These are phyloP conservation scores for Corythornis madagascariensis DNA, from an alignment of 2,113 vertebrate genomes.

Conservation along the genomic window DNA sequence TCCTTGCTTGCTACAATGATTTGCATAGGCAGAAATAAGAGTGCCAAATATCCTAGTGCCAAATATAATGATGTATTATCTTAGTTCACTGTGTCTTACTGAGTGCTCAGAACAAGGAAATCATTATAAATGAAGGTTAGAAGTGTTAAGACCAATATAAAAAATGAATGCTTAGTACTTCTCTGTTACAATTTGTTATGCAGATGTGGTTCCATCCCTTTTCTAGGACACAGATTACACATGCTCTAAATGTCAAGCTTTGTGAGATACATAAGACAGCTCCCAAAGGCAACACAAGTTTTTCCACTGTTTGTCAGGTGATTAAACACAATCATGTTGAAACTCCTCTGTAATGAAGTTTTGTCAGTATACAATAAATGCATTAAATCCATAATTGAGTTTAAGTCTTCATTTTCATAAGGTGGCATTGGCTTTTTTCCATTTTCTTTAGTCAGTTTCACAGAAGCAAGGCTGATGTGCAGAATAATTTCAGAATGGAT, in stretches of 20 bases:
- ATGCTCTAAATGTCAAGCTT: background rate
- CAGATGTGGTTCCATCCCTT: background rate
- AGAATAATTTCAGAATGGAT: background rate
- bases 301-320: background rate
- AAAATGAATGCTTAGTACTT: background rate
- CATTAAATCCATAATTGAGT: background rate
- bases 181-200: background rate
- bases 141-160: background rate
- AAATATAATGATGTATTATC: background rate
- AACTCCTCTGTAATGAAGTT: background rate
- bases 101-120: background rate
- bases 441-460: background rate
- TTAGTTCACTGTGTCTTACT: background rate
- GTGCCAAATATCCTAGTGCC: background rate
- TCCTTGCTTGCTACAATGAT: background rate
- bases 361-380: background rate
- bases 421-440: background rate
- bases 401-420: background rate
- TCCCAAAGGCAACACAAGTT: background rate
- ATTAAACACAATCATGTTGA: background rate
- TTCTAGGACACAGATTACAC: background rate
- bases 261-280: background rate
- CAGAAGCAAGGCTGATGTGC: background rate
- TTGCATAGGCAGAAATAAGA: background rate
- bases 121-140: background rate